Percentiles rank a stretch among this genome's conserved stretches.
These are phyloP conservation scores for Takifugu flavidus DNA, from an alignment of 2,113 vertebrate genomes.

Conservation along the genomic window DNA sequence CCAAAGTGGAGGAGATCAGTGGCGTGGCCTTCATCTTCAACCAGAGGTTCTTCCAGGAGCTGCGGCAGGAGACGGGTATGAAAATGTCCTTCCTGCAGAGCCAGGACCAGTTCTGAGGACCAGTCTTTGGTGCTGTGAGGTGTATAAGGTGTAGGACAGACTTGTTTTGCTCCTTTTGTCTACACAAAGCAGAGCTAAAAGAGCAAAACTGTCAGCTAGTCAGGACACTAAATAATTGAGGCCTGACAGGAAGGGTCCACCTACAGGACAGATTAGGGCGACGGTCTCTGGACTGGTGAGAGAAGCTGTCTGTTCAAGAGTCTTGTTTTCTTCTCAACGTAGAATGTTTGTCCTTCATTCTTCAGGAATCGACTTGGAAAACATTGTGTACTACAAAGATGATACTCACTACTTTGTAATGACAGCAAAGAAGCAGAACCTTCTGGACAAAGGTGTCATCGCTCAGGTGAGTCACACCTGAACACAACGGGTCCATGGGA, in stretches of 20 bases:
- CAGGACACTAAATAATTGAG: too few species aligned
- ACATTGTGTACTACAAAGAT: constrained; percentile 98
- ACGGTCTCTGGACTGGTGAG: too few species aligned
- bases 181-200: too few species aligned
- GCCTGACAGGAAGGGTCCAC: too few species aligned
- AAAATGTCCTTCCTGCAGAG: not conserved
- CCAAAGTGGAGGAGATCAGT: constrained; percentile 96
- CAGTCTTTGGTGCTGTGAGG: not conserved
- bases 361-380: constrained; percentile 92
- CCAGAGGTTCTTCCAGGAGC: constrained; percentile 94
- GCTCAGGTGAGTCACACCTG: constrained; percentile 69
- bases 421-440: constrained; percentile 97
- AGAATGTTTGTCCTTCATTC: not conserved
- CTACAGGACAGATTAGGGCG: too few species aligned
- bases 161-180: too few species aligned
- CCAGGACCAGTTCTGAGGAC: too few species aligned
- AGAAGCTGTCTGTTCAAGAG: too few species aligned
- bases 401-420: constrained; percentile 98
- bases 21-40: constrained; percentile 99
- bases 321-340: not conserved
- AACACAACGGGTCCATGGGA: not conserved
- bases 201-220: too few species aligned
- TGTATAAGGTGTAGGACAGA: too few species aligned
- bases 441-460: constrained; percentile 94
- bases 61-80: constrained; percentile 84